Evolutionary conservation across 2,888 invertebrate genomes (phyloP), one percentile per base, ranked within the genome.

Genomic region (Andrena minutula): DNA sequence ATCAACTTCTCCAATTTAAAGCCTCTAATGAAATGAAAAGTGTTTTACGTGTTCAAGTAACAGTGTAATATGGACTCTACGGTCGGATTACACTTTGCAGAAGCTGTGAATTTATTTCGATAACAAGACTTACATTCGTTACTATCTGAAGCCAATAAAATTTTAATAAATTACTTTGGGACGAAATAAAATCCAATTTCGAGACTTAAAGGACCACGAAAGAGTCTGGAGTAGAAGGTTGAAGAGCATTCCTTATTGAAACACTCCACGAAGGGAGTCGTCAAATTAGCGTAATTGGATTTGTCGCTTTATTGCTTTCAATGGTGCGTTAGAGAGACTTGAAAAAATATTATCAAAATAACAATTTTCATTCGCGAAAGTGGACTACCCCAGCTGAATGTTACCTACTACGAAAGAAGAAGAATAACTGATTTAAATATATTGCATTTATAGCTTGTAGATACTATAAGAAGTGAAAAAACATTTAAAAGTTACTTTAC

Each of bases 281-380:
- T 64, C 68, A 73, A 83, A 83, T 83, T 83, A 83, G 53, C 56
- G 60, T 83, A 83, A 83, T 83, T 83, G 82, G 73, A 77, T 83
- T 70, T 65, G 30, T 35, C 70, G 56, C 51, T 53, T 35, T 73
- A 73, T 65, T 49, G 49, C 47, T 26, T 49, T 64, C 64, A 81
- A 70, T 70, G 60, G 23, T n/a, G 28, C 35, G 32, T 64, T 74
- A 65, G 41, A 41, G 56, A 81, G 81, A 75, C 64, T 49, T 20
- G 65, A 66, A 70, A 58, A 70, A 65, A 56, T 56, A 28, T 68
- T 64, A 71, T 61, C 47, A 30, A 71, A 58, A 65, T 41, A 65
- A 61, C 26, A 74, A 70, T 74, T 81, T 73, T 70, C 60, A 66
- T 53, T 65, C 30, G 23, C 23, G 26, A 63, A 60, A 26, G 47